Evolutionary conservation across 2,113 vertebrate genomes (phyloP).

Genomic region (Narcine bancroftii): DNA sequence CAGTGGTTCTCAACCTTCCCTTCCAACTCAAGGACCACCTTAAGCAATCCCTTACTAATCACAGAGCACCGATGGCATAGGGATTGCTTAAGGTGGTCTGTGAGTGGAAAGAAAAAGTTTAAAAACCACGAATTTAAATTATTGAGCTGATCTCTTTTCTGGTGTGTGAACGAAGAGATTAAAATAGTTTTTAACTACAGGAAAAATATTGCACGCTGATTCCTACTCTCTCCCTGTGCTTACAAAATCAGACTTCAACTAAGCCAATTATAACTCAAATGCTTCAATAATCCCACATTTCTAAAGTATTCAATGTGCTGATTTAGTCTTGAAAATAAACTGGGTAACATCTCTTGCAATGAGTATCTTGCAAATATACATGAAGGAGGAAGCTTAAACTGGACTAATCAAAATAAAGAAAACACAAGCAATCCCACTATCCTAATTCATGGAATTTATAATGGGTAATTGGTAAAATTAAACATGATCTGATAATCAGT

Average conservation of each 20-base stretch:
- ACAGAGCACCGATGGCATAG: too few relatives aligned
- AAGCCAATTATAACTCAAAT: neutral
- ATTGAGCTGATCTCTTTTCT: neutral
- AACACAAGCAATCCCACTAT: neutral
- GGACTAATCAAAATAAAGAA: neutral
- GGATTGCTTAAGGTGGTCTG: too few relatives aligned
- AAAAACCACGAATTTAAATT: too few relatives aligned
- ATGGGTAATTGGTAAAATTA: neutral
- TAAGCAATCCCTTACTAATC: too few relatives aligned
- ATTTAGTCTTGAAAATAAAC: neutral
- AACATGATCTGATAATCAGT: neutral
- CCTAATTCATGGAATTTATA: neutral
- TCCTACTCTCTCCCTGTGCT: too few relatives aligned
- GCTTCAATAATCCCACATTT: neutral
- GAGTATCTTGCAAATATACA: neutral
- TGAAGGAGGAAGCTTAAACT: neutral
- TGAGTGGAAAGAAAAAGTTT: too few relatives aligned
- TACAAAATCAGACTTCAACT: neutral
- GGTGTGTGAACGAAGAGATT: neutral
- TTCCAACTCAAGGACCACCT: too few relatives aligned
- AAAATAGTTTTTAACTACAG: neutral
- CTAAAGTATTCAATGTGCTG: neutral
- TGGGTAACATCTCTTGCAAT: neutral
- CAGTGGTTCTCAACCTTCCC: too few relatives aligned
- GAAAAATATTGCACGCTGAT: neutral